Conservation (phyloP, 2,888 invertebrate species). For the Tetragonula carbonaria region DNA sequence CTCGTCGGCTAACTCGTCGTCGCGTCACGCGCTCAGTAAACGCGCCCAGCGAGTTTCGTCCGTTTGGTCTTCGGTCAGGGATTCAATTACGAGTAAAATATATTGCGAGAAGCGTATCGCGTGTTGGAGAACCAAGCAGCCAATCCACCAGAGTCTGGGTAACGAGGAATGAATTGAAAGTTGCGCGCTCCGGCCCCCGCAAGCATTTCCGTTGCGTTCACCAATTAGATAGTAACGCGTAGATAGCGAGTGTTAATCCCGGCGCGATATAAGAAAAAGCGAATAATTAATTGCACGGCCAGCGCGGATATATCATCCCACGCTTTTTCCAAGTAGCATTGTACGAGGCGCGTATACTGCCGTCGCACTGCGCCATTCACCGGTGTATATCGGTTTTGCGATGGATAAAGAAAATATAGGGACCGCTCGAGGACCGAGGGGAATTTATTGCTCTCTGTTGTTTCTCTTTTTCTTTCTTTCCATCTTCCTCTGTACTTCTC, state of each 20-base stretch:
- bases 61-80: neutral
- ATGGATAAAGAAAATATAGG: conserved; percentile 59
- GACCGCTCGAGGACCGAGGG: conserved; percentile 40
- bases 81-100: conserved; percentile 25
- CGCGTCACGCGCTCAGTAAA: neutral
- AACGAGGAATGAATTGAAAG: conserved; percentile 28
- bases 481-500: neutral
- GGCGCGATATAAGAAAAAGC: conserved; percentile 39
- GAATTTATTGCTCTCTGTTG: conserved; percentile 60
- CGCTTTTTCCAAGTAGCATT: conserved; percentile 57
- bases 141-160: neutral
- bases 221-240: conserved; percentile 55
- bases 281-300: conserved; percentile 61
- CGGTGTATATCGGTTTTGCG: conserved; percentile 61
- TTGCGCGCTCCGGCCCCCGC: conserved; percentile 23
- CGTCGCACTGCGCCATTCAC: neutral
- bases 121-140: neutral
- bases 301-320: conserved; percentile 64
- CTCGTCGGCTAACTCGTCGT: neutral
- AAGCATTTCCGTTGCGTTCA: conserved; percentile 46
- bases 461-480: conserved; percentile 7
- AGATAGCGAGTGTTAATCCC: conserved; percentile 48
- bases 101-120: conserved; percentile 8
- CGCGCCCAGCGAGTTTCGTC: neutral
- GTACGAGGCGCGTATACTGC: conserved; percentile 23